Base-by-base conservation (phyloP, 2,797 vertebrate genomes). In the Falco peregrinus region DNA sequence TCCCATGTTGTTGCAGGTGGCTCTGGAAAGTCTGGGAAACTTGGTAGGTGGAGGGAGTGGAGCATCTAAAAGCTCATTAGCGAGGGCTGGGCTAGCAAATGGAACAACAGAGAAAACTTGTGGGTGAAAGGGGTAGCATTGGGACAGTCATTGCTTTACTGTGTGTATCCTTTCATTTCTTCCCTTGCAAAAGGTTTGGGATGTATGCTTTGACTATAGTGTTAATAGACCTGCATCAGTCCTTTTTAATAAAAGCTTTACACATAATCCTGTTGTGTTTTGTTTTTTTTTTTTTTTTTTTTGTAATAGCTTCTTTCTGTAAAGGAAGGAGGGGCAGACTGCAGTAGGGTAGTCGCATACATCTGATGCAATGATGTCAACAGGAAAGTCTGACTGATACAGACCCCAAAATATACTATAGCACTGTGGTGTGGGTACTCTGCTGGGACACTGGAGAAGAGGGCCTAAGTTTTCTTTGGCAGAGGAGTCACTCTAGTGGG, bases 1-100 rank as follows among this genome's bases (percentile, higher is more conserved):
- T 92, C 87, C 56, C 16, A 8, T 95, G 86, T 83, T 95, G 56
- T 89, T 94, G 90, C 92, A 97, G 93, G 93, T 96, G 96, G 78
- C 84, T 92, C 80, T 79, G 71, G 81, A 77, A 90, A 85, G 81
- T 68, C 89, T 95, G 89, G 64, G 78, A 87, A 82, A 82, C 59
- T 29, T 69, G 67, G 86, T 87, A 76, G 74, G 78, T 89, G 84
- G 95, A 94, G 54, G 86, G 93, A 92, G 67, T 89, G 92, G 77
- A 93, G 89, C 61, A 61, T 88, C 50, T 50, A 28, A 43, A 47
- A 68, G 21, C 39, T 82, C 13, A 76, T 89, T 37, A 92, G 35
- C 2, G 31, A 80, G 48, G 45, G 59, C 57, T 90, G 96, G 80
- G 60, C 59, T 79, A 10, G 39, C 1, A 12, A 60, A 24, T 70